Base-by-base conservation (phyloP, 2,888 invertebrate genomes). In the Lymantria monacha region DNA sequence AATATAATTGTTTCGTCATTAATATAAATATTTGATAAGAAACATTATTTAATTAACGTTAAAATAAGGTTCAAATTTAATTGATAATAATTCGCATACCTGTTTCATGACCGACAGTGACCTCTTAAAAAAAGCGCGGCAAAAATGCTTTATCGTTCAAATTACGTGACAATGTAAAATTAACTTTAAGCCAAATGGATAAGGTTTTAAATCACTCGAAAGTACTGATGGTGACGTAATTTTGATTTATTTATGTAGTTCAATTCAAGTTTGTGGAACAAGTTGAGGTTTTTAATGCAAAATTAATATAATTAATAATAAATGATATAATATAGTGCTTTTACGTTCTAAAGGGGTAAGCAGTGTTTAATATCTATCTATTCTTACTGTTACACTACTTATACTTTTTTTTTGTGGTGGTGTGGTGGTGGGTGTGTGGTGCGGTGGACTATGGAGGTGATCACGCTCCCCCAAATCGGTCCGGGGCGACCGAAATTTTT, bases 71-170 rank as follows among this genome's bases (percentile, higher is more conserved):
- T 41, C 3, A 57, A 44, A 53, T 53, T 65, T 0, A 12, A 44
- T 50, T 65, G 48, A 13, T 13, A 38, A 11, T n/a, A 40, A 41
- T 43, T 49, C 31, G 43, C 76, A 82, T 85, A 86, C 86, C 85
- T 86, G 86, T 85, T 85, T 75, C 69, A 66, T 85, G 85, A 85
- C 85, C 85, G 85, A 79, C 79, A 83, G 73, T 86, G 83, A 86
- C 84, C 86, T 83, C 76, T 74, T 79, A 76, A 82, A 84, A n/a
- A 80, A 85, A 81, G 81, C 80, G 83, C 76, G 82, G 80, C 80
- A 81, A 81, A 78, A 72, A 66, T 68, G 66, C 61, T 70, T 57
- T 68, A 63, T 59, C 51, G 46, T 22, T 31, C 5, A n/a, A 12
- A n/a, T 48, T 40, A 0, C 8, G 14, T 49, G 45, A 8, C 12